These are phyloP conservation scores for Phaethornis superciliosus DNA, from an alignment of 2,113 vertebrate species.

Conservation along the genomic window DNA sequence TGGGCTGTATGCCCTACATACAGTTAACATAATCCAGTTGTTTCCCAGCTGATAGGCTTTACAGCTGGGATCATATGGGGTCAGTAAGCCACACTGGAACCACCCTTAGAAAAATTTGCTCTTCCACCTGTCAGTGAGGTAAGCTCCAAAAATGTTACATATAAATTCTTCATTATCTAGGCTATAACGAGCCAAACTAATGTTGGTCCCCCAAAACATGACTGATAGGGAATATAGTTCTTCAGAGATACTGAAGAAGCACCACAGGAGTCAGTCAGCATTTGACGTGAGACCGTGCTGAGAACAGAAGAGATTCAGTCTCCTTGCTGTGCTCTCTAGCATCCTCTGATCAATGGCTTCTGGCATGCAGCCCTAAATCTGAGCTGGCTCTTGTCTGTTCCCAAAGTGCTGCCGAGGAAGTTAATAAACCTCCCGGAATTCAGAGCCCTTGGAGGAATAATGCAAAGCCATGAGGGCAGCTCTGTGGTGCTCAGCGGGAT, in stretches of 20 bases:
- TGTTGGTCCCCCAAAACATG: background rate
- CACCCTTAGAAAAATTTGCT: background rate
- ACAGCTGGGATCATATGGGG: background rate
- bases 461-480: background rate
- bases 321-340: background rate
- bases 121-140: background rate
- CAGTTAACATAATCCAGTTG: background rate
- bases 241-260: background rate
- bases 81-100: background rate
- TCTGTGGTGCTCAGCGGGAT: background rate
- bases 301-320: background rate
- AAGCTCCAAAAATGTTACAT: background rate
- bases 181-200: background rate
- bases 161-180: background rate
- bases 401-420: background rate
- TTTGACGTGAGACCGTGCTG: background rate
- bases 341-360: constrained; percentile 12
- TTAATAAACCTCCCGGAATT: constrained; percentile 55
- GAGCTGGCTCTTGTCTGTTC: background rate
- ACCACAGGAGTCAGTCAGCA: background rate
- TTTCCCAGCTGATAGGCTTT: background rate
- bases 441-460: constrained; percentile 6
- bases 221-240: background rate
- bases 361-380: background rate
- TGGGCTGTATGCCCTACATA: background rate